Evolutionary conservation across 2,797 vertebrate species (phyloP).

Genomic region (Neomorphus geoffroyi): DNA sequence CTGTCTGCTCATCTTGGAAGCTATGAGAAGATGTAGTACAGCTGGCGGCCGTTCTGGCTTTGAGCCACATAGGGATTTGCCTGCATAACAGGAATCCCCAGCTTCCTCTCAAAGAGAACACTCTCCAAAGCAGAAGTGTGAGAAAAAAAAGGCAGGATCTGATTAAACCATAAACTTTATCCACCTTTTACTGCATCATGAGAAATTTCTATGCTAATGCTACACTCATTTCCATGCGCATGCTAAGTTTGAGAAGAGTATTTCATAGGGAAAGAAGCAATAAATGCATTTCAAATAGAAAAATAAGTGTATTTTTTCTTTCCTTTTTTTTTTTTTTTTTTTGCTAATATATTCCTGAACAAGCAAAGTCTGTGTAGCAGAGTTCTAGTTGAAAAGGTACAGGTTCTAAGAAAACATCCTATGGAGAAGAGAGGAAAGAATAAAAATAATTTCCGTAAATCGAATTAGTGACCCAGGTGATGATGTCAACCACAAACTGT

Average conservation of each 20-base stretch:
- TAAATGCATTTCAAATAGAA: neutral
- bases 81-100: conserved; percentile 3
- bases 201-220: neutral
- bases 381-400: neutral
- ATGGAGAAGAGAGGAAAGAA: neutral
- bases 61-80: neutral
- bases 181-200: neutral
- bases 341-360: neutral
- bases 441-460: neutral
- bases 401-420: neutral
- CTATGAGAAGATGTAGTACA: neutral
- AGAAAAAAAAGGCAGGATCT: neutral
- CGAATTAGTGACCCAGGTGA: neutral
- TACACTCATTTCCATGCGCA: neutral
- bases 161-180: neutral
- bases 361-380: neutral
- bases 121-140: neutral
- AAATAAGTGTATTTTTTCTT: neutral
- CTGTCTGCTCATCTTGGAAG: neutral
- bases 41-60: conserved; percentile 3
- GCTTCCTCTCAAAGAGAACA: neutral
- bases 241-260: neutral
- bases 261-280: neutral
- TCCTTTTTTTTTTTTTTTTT: neutral
- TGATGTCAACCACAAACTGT: neutral